Conservation (phyloP, 2,797 vertebrate genomes). For the Gambusia yucatana region DNA sequence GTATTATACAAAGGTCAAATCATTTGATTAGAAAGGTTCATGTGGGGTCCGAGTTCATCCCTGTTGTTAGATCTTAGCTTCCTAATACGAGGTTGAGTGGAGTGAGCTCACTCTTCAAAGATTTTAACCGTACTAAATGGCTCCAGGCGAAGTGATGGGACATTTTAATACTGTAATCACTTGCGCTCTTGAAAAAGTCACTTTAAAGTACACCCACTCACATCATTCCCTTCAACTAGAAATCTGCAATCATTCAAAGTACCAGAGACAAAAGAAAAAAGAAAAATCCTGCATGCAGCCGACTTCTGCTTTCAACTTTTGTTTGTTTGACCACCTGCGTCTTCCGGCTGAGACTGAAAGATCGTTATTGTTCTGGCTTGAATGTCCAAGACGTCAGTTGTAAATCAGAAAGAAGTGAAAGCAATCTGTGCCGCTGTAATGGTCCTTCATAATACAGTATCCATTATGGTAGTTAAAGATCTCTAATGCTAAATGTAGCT, state of each 20-base stretch:
- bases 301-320: slow-evolving; percentile 58
- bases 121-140: slow-evolving; percentile 21
- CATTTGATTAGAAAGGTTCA: background rate
- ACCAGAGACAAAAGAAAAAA: slow-evolving; percentile 47
- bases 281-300: slow-evolving; percentile 53
- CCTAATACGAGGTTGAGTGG: slow-evolving; percentile 17
- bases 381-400: slow-evolving; percentile 26
- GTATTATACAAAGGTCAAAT: slow-evolving; percentile 6
- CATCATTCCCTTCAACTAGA: slow-evolving; percentile 12
- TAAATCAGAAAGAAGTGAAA: slow-evolving; percentile 18
- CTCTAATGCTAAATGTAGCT: background rate
- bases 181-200: slow-evolving; percentile 38
- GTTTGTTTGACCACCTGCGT: slow-evolving; percentile 52
- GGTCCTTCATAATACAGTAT: background rate
- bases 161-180: slow-evolving; percentile 40
- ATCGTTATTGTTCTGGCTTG: slow-evolving; percentile 42
- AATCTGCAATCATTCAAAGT: slow-evolving; percentile 45
- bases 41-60: background rate
- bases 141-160: slow-evolving; percentile 28
- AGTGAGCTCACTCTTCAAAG: slow-evolving; percentile 16
- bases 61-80: slow-evolving; percentile 1
- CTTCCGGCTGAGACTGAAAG: slow-evolving; percentile 26
- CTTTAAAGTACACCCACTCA: slow-evolving; percentile 49
- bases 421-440: slow-evolving; percentile 38
- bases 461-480: background rate